Evolutionary conservation across 2,113 vertebrate genomes (phyloP).

Genomic region (Corapipo altera): DNA sequence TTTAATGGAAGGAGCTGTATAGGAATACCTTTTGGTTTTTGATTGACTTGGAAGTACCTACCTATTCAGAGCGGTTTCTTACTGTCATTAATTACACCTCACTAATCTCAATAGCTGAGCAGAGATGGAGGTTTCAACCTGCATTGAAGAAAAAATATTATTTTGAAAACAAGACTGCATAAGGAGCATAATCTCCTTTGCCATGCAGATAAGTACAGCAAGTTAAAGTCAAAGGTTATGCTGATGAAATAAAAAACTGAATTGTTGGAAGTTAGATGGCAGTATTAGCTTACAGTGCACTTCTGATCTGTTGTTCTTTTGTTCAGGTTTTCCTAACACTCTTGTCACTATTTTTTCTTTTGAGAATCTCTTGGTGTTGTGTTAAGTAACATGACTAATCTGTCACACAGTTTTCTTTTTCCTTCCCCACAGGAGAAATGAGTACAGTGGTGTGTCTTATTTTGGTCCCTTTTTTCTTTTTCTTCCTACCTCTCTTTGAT

Average conservation of each 20-base stretch:
- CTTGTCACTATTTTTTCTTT: not conserved
- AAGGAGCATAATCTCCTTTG: not conserved
- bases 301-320: not conserved
- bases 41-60: not conserved
- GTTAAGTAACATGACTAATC: conserved; percentile 13
- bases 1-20: not conserved
- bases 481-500: not conserved
- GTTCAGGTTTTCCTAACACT: not conserved
- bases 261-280: conserved; percentile 38
- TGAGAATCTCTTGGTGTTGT: not conserved
- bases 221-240: not conserved
- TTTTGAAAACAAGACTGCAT: not conserved
- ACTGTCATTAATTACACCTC: not conserved
- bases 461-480: not conserved
- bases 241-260: not conserved
- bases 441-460: not conserved
- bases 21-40: not conserved
- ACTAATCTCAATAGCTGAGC: not conserved
- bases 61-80: not conserved
- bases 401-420: not conserved
- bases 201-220: not conserved
- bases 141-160: not conserved
- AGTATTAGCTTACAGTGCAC: not conserved
- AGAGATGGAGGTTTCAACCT: not conserved
- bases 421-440: not conserved